These are phyloP conservation scores for Gnathonemus echidnorhynchus DNA, from an alignment of 2,113 vertebrate species.

Conservation along the genomic window DNA sequence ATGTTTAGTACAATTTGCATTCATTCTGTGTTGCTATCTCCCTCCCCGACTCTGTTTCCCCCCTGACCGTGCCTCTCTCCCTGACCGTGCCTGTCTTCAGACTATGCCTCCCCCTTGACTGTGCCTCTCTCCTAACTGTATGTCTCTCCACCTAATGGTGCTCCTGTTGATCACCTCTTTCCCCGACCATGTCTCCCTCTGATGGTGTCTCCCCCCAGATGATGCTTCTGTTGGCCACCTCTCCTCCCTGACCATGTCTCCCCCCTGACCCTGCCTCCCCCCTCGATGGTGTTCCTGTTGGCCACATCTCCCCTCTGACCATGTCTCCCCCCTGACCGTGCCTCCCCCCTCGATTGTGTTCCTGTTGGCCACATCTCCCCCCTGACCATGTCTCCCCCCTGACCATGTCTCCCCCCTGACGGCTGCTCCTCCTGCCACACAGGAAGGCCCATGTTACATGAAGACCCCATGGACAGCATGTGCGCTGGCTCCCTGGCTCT, in stretches of 20 bases:
- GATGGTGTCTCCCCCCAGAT: not conserved
- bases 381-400: not conserved
- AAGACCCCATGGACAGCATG: slow-evolving; percentile 35
- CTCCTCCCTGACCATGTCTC: no score
- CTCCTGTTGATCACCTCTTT: no score
- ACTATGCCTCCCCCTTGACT: not conserved
- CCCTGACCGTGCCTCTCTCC: not conserved
- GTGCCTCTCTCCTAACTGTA: not conserved
- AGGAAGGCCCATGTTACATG: slow-evolving; percentile 47
- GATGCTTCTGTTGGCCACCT: no score
- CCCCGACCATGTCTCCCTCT: not conserved
- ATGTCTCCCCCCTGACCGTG: not conserved
- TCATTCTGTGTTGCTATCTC: not conserved
- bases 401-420: not conserved
- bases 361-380: no score
- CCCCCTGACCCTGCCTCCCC: not conserved
- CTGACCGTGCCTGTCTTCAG: not conserved
- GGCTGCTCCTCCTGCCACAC: slow-evolving; percentile 16
- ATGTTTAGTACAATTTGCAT: not conserved
- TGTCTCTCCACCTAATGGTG: not conserved
- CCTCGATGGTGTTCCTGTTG: no score
- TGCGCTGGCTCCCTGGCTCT: slow-evolving; percentile 31
- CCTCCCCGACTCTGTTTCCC: not conserved
- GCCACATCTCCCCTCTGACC: not conserved
- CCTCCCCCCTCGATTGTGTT: not conserved